These are phyloP conservation scores for Drosophila jambulina DNA, from an alignment of 1,140 invertebrate genomes.

Conservation along the genomic window DNA sequence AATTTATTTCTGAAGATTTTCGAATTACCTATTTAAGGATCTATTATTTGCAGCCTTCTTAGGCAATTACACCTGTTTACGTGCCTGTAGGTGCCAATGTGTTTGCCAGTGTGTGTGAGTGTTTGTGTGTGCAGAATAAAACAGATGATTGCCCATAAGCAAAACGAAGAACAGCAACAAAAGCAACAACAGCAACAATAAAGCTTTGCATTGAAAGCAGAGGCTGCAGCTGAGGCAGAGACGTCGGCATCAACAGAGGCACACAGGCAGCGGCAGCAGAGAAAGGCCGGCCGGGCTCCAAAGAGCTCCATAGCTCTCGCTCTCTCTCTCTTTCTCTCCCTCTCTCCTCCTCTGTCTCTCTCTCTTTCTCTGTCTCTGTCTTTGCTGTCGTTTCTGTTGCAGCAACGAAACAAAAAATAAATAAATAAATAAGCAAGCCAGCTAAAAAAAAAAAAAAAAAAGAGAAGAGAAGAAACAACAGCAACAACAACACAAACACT, in stretches of 20 bases:
- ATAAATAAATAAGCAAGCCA: slow-evolving; percentile 71
- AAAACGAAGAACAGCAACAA: slow-evolving; percentile 53
- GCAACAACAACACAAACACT: slow-evolving; percentile 65
- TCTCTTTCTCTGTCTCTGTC: slow-evolving; percentile 29
- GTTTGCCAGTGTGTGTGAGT: slow-evolving; percentile 18
- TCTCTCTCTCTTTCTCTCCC: slow-evolving; percentile 28
- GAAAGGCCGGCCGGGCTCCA: slow-evolving; percentile 63
- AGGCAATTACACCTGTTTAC: slow-evolving; percentile 28
- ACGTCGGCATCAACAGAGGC: neutral
- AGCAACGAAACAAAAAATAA: slow-evolving; percentile 69
- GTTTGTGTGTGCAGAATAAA: slow-evolving; percentile 71
- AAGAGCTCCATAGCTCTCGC: slow-evolving; percentile 48
- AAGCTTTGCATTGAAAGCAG: slow-evolving; percentile 52
- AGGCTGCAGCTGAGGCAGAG: slow-evolving; percentile 21
- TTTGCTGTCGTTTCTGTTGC: slow-evolving; percentile 35
- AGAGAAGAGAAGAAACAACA: slow-evolving; percentile 45
- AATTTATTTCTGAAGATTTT: neutral
- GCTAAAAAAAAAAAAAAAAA: slow-evolving; percentile 36
- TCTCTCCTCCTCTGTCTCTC: slow-evolving; percentile 33
- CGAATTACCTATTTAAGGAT: neutral
- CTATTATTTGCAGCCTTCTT: neutral
- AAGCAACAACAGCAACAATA: slow-evolving; percentile 12
- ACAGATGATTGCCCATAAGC: slow-evolving; percentile 82
- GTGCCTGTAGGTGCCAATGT: slow-evolving; percentile 43
- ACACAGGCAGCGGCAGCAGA: slow-evolving; percentile 12